phyloP scores from a whole-genome alignment of 2,888 invertebrate species.

The Tolmerus cingulatus region DNA sequence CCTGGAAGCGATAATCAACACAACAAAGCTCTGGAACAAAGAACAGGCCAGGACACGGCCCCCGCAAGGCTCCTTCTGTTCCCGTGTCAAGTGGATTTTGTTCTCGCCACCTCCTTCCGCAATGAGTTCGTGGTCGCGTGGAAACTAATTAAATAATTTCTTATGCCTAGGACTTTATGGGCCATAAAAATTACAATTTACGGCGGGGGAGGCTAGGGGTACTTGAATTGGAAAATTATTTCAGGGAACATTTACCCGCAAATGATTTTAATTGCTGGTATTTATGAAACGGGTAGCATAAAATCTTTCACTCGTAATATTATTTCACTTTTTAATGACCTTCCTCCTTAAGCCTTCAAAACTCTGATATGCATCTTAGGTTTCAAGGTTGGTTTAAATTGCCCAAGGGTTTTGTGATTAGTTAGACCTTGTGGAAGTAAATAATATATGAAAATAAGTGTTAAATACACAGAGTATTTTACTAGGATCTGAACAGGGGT shows the following conservation, averaged over 20 bases:
- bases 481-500: too few species aligned
- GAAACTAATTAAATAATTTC: conserved; percentile 16
- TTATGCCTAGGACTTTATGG: not conserved
- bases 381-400: not conserved
- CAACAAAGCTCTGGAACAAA: not conserved
- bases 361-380: not conserved
- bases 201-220: not conserved
- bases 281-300: not conserved
- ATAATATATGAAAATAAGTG: too few species aligned
- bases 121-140: not conserved
- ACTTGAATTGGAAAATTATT: not conserved
- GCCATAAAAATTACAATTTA: conserved; percentile 1
- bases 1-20: not conserved
- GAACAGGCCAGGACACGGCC: not conserved
- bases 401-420: not conserved
- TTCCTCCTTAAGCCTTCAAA: not conserved
- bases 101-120: not conserved
- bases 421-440: not conserved
- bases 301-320: not conserved
- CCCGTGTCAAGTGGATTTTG: not conserved
- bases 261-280: not conserved
- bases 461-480: too few species aligned
- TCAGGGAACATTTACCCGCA: not conserved
- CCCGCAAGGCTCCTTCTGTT: not conserved
- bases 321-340: not conserved